Evolutionary conservation across 2,113 vertebrate genomes (phyloP).

Genomic region (Aegithalos caudatus): DNA sequence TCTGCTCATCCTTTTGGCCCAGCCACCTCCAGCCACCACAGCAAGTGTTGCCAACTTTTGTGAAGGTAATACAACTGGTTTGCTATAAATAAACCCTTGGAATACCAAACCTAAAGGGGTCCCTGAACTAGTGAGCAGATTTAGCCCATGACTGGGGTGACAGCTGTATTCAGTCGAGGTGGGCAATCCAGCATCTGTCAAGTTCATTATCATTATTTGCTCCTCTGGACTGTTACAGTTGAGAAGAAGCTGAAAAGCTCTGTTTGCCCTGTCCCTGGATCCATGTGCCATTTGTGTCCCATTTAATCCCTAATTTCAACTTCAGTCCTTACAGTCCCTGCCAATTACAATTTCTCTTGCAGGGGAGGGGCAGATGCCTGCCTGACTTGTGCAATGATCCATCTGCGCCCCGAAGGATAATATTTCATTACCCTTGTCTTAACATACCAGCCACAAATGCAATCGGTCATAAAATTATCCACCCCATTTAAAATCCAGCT

Average conservation of each 20-base stretch:
- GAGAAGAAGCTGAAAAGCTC: not conserved
- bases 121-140: not conserved
- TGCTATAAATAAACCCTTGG: not conserved
- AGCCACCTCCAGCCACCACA: not conserved
- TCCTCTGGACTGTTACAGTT: not conserved
- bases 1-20: not conserved
- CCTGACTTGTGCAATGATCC: constrained; percentile 39
- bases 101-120: not conserved
- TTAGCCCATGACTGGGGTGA: not conserved
- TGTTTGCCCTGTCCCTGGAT: not conserved
- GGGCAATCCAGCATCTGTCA: not conserved
- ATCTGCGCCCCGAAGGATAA: constrained; percentile 18
- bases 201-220: not conserved
- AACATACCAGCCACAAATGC: constrained; percentile 26
- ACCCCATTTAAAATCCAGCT: constrained; percentile 43
- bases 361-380: constrained; percentile 32
- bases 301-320: not conserved
- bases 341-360: not conserved
- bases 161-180: not conserved
- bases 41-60: not conserved
- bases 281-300: not conserved
- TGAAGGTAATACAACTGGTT: not conserved
- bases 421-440: constrained; percentile 52
- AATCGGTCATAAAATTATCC: constrained; percentile 26
- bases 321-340: not conserved